phyloP scores from a whole-genome alignment of 2,113 vertebrate species.

The Dascyllus trimaculatus region DNA sequence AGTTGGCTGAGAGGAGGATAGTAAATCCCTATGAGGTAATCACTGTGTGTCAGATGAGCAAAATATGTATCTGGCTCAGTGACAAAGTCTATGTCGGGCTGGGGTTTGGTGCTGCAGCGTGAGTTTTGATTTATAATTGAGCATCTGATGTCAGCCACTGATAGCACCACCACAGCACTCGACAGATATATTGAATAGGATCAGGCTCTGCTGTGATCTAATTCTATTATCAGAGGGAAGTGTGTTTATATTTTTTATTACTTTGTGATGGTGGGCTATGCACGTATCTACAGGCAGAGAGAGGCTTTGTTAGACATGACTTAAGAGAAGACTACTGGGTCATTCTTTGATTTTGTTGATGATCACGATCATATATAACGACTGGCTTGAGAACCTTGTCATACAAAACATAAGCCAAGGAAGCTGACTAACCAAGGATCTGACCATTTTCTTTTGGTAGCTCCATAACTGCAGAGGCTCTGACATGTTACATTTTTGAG shows the following conservation, averaged over 20 bases:
- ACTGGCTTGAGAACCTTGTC: too few species aligned
- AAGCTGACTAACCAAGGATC: too few species aligned
- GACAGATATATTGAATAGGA: background rate
- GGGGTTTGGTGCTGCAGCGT: background rate
- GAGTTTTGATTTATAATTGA: constrained; percentile 28
- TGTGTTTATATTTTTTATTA: background rate
- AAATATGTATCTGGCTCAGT: background rate
- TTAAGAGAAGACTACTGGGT: too few species aligned
- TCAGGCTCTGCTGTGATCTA: background rate
- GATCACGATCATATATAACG: too few species aligned
- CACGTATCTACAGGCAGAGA: too few species aligned
- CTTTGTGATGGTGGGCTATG: too few species aligned
- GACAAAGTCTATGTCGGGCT: background rate
- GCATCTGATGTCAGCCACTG: background rate
- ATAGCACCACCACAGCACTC: background rate
- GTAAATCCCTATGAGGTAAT: background rate
- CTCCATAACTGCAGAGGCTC: too few species aligned
- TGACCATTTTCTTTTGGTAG: too few species aligned
- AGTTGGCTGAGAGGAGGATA: constrained; percentile 1
- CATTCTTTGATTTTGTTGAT: too few species aligned
- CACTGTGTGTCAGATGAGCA: background rate
- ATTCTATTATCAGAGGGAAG: background rate
- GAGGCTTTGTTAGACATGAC: too few species aligned
- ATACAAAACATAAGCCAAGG: too few species aligned
- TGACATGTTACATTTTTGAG: too few species aligned